A percentile compares a stretch with the other conserved stretches of the same genome.
Evolutionary conservation across 35 echinoderm and acorn worm species (phyloP).

Genomic region (Patiria miniata): DNA sequence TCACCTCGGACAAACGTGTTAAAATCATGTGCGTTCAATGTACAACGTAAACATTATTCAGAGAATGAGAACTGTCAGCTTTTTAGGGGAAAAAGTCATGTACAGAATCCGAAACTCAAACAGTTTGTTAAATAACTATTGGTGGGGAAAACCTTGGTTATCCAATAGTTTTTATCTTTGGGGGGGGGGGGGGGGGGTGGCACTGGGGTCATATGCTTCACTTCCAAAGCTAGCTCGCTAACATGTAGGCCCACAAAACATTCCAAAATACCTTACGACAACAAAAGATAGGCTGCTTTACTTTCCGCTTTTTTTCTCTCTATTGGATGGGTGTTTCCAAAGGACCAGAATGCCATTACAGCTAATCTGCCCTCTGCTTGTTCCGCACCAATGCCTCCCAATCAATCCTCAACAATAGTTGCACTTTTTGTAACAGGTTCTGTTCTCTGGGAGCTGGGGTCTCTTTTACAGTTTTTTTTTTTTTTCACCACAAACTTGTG

Average conservation of each 20-base stretch:
- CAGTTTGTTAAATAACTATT: too few relatives aligned
- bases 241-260: neutral
- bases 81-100: too few relatives aligned
- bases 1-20: too few relatives aligned
- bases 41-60: too few relatives aligned
- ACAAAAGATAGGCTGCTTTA: neutral
- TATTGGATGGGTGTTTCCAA: neutral
- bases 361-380: neutral
- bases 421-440: slow-evolving; percentile 9
- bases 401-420: neutral
- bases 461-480: neutral
- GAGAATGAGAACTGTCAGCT: too few relatives aligned
- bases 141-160: too few relatives aligned
- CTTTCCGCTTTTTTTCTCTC: neutral
- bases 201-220: too few relatives aligned
- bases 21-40: too few relatives aligned
- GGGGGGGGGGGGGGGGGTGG: too few relatives aligned
- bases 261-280: neutral
- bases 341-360: neutral
- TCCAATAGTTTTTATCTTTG: too few relatives aligned
- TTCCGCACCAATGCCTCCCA: neutral
- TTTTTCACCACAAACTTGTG: neutral
- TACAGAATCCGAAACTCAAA: too few relatives aligned
- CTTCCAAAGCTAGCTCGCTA: too few relatives aligned
- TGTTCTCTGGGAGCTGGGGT: neutral